Evolutionary conservation across 2,113 vertebrate genomes (phyloP).

Genomic region (Podarcis cretensis): DNA sequence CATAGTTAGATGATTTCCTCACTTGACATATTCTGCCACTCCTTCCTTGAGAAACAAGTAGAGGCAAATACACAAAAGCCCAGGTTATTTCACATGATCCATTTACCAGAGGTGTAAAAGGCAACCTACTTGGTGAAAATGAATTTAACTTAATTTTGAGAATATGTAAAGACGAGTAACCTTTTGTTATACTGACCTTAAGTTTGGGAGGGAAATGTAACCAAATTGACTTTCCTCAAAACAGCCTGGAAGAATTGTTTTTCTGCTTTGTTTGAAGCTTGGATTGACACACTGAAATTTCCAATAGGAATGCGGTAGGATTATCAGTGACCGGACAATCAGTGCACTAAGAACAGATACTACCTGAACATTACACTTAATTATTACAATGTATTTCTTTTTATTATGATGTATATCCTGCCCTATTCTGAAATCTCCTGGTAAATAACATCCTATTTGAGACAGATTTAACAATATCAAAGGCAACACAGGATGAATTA

Average conservation of each 20-base stretch:
- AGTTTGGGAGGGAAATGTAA: neutral
- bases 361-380: neutral
- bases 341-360: neutral
- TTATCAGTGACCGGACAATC: neutral
- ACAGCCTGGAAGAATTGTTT: neutral
- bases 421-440: neutral
- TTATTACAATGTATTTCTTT: neutral
- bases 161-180: neutral
- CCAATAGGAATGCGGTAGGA: neutral
- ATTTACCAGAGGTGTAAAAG: neutral
- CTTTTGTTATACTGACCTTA: conserved; percentile 1
- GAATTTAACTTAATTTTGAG: conserved; percentile 18
- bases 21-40: neutral
- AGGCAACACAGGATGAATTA: neutral
- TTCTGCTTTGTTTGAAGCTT: neutral
- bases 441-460: neutral
- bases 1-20: neutral
- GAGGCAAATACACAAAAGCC: conserved; percentile 49
- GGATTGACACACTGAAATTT: neutral
- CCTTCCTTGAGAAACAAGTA: neutral
- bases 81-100: neutral
- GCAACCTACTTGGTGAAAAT: neutral
- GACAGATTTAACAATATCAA: neutral
- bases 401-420: neutral
- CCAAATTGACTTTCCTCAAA: neutral